Evolutionary conservation across 2,888 invertebrate genomes (phyloP).

Genomic region (Tipula unca): DNA sequence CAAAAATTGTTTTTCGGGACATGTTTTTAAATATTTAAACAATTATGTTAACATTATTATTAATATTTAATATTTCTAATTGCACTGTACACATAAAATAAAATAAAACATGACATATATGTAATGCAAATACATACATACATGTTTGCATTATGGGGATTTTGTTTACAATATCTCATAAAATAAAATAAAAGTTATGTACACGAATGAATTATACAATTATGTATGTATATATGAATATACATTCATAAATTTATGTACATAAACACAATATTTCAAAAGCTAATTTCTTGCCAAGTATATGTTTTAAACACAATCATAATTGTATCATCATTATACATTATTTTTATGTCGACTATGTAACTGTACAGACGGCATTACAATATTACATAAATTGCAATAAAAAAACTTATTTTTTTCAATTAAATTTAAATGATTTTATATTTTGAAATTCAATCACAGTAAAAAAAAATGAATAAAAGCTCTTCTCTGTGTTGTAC

Average conservation of each 20-base stretch:
- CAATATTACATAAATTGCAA: not conserved
- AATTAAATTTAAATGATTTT: constrained; percentile 2
- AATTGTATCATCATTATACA: not conserved
- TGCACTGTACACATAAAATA: not conserved
- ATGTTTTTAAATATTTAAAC: not conserved
- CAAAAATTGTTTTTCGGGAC: too few relatives aligned
- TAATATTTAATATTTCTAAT: not conserved
- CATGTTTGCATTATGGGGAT: not conserved
- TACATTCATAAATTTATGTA: not conserved
- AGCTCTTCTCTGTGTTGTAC: not conserved
- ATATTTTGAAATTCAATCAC: not conserved
- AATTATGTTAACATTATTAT: not conserved
- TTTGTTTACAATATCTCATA: not conserved
- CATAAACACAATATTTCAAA: not conserved
- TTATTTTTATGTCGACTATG: not conserved
- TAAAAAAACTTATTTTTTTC: not conserved
- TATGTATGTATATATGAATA: not conserved
- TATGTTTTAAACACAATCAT: not conserved
- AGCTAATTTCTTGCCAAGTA: not conserved
- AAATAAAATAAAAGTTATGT: not conserved
- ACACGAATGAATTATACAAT: not conserved
- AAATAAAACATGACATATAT: not conserved
- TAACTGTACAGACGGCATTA: not conserved
- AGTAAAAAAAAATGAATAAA: too few relatives aligned
- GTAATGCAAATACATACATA: not conserved